Evolutionary conservation across 2,113 vertebrate species (phyloP), one percentile per base, ranked within the genome.

Genomic region (Atlantisia rogersi): DNA sequence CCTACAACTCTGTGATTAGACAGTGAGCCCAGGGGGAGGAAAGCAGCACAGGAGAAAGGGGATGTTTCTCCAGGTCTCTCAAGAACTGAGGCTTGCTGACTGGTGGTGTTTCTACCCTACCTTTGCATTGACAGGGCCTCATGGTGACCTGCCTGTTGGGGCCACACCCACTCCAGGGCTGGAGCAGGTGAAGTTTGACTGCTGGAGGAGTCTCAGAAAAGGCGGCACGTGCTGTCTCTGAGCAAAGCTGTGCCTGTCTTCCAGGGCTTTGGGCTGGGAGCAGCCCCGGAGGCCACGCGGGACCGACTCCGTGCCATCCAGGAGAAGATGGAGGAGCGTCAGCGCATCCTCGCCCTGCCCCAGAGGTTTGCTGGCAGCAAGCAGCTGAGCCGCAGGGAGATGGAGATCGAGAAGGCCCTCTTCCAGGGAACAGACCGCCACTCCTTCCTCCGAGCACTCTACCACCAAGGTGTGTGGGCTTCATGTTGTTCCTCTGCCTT

Each of bases 321-420:
- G 94, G 98, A 99, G 96, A 99, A 99, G 98, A 98, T 99, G 22
- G 97, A 97, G 1, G 98, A 98, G 52, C 97, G 98, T 12, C 98
- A 96, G 15, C 98, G 98, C 94, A 98, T 99, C 24, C 98, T 99
- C 12, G 96, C 98, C 25, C 97, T 98, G 77, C 99, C 99, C 0
- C 99, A 99, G 95, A 98, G 99, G 62, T 99, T 99, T 92, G 98
- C 99, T 13, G 97, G 98, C 97, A 99, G 99, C 97, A 98, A 98
- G 46, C 98, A 98, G 18, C 98, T 99, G 86, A 99, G 98, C 52
- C 98, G 99, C 2, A 95, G 99, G 28, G 99, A 99, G 98, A 99
- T 99, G 99, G 99, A 99, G 98, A 99, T 99, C 16, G 99, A 99
- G 86, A 98, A 97, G 4, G 98, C 99, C 5, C 98, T 99, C 69